Evolutionary conservation across 1,140 invertebrate genomes (phyloP).

Genomic region (roundworm (Caenorhabditis elegans)): WBcel235 BX284602.5:6804501-6805000

Average conservation of each 20-base stretch:
- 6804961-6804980: too few relatives aligned
- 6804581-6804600: conserved; percentile 73
- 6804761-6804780: not conserved
- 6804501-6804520: conserved; percentile 93
- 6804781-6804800: not conserved
- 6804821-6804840: too few relatives aligned
- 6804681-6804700: conserved; percentile 94
- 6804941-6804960: too few relatives aligned
- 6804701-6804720: conserved; percentile 42
- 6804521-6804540: conserved; percentile 87
- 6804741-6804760: conserved; percentile 13
- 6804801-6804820: too few relatives aligned
- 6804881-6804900: too few relatives aligned
- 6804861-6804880: too few relatives aligned
- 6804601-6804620: conserved; percentile 92
- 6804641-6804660: conserved; percentile 94
- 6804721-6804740: conserved; percentile 17
- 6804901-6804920: too few relatives aligned
- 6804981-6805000: too few relatives aligned
- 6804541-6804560: conserved; percentile 72
- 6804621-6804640: conserved; percentile 87
- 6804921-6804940: too few relatives aligned
- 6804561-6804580: too few relatives aligned
- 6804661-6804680: conserved; percentile 96
- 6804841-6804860: too few relatives aligned